These are phyloP conservation scores for Zeugodacus cucurbitae DNA, from an alignment of 1,140 invertebrate genomes.

Conservation along the genomic window DNA sequence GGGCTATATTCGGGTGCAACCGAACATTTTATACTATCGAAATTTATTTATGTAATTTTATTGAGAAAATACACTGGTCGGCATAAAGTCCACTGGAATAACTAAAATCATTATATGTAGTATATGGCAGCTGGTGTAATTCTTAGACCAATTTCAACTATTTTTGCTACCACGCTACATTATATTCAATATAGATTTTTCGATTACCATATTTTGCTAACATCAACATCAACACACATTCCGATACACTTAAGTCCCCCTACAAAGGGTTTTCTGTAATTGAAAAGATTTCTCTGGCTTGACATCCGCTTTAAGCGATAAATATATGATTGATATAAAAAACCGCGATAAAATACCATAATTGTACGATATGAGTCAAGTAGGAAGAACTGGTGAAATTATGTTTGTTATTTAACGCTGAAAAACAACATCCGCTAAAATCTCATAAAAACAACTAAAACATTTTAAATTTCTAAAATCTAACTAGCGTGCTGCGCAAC, in stretches of 20 bases:
- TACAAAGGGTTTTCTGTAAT: not conserved
- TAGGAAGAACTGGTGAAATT: not conserved
- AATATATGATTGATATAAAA: not conserved
- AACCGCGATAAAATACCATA: not conserved
- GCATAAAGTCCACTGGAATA: too few species aligned
- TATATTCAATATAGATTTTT: too few species aligned
- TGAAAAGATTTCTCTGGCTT: not conserved
- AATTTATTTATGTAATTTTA: too few species aligned
- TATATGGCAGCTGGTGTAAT: too few species aligned
- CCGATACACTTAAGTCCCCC: not conserved
- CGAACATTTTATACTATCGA: too few species aligned
- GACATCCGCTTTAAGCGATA: conserved; percentile 4
- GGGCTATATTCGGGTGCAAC: too few species aligned
- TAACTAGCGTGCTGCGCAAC: not conserved
- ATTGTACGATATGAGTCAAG: not conserved
- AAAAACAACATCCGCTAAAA: not conserved
- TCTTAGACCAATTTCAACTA: too few species aligned
- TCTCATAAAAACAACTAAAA: not conserved
- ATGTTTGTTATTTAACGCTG: not conserved
- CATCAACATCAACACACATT: not conserved
- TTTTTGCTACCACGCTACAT: too few species aligned
- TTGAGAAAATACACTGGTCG: too few species aligned
- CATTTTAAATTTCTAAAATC: not conserved
- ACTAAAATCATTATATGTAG: too few species aligned
- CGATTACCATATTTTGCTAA: too few species aligned